Evolutionary conservation across 1,140 invertebrate species (phyloP).

Genomic region (Heliothis virescens): DNA sequence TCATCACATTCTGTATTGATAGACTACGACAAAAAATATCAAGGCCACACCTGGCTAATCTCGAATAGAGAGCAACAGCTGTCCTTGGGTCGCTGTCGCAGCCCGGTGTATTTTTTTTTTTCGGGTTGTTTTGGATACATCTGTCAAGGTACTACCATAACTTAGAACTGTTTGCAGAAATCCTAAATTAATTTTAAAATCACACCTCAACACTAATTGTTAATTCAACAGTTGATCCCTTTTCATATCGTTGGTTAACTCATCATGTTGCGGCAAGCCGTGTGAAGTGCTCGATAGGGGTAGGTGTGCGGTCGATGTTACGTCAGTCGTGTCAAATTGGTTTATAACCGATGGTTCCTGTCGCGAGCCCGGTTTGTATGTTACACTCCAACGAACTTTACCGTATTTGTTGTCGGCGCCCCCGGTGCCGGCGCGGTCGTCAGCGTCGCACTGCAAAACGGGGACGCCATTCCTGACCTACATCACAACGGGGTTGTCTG

Average conservation of each 20-base stretch:
- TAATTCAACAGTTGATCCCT: constrained; percentile 1
- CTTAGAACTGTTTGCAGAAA: not conserved
- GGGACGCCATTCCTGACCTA: constrained; percentile 77
- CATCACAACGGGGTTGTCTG: constrained; percentile 73
- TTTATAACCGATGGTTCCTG: constrained; percentile 52
- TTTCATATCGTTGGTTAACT: constrained; percentile 1
- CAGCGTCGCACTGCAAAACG: constrained; percentile 56
- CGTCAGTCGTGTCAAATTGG: constrained; percentile 56
- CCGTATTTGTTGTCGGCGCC: constrained; percentile 52
- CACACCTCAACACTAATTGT: not conserved
- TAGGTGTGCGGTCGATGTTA: constrained; percentile 44
- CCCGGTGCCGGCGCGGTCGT: constrained; percentile 50
- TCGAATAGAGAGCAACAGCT: constrained; percentile 53
- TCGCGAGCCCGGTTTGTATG: constrained; percentile 38
- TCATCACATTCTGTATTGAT: not conserved
- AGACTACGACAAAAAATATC: constrained; percentile 2
- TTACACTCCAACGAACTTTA: constrained; percentile 51
- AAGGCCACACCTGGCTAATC: constrained; percentile 55
- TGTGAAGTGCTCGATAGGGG: constrained; percentile 25
- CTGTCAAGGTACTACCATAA: constrained; percentile 11
- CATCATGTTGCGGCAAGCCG: constrained; percentile 20
- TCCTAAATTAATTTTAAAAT: constrained; percentile 7
- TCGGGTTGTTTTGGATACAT: not conserved
- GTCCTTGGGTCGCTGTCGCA: constrained; percentile 39
- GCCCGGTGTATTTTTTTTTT: constrained; percentile 35